These are phyloP conservation scores for Branchellion lobata DNA, from an alignment of 2,888 invertebrate species.

Conservation along the genomic window DNA sequence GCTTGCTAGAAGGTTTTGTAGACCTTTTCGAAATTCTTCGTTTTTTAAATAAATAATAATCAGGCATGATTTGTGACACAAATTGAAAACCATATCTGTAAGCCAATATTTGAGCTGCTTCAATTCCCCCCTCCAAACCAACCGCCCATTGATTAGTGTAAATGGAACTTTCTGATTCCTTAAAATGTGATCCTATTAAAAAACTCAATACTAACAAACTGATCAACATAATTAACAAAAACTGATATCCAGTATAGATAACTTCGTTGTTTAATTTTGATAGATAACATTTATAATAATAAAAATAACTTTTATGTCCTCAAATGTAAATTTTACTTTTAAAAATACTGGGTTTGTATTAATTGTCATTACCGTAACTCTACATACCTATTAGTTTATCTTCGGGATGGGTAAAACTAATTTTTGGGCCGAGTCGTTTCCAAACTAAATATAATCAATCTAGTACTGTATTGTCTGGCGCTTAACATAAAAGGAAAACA, in stretches of 20 bases:
- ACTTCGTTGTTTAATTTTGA: not conserved
- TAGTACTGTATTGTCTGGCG: no score
- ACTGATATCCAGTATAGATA: not conserved
- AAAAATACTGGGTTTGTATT: no score
- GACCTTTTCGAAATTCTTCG: slow-evolving; percentile 26
- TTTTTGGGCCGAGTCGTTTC: no score
- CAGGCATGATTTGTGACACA: slow-evolving; percentile 34
- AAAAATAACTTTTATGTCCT: no score
- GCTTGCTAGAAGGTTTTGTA: not conserved
- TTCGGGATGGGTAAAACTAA: no score
- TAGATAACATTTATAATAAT: not conserved
- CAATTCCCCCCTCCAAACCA: slow-evolving; percentile 26
- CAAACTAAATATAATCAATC: no score
- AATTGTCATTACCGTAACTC: no score
- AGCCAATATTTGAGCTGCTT: slow-evolving; percentile 28
- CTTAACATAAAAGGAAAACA: no score
- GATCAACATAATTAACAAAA: slow-evolving; percentile 11
- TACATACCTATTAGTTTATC: no score
- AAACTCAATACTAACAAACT: not conserved
- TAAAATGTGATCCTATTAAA: not conserved
- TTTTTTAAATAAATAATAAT: slow-evolving; percentile 32
- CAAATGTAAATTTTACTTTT: no score
- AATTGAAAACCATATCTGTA: slow-evolving; percentile 38
- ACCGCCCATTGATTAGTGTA: slow-evolving; percentile 40
- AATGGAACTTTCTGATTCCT: not conserved